Base-by-base conservation (phyloP, 2,113 vertebrate genomes). In the Nerophis ophidion region DNA sequence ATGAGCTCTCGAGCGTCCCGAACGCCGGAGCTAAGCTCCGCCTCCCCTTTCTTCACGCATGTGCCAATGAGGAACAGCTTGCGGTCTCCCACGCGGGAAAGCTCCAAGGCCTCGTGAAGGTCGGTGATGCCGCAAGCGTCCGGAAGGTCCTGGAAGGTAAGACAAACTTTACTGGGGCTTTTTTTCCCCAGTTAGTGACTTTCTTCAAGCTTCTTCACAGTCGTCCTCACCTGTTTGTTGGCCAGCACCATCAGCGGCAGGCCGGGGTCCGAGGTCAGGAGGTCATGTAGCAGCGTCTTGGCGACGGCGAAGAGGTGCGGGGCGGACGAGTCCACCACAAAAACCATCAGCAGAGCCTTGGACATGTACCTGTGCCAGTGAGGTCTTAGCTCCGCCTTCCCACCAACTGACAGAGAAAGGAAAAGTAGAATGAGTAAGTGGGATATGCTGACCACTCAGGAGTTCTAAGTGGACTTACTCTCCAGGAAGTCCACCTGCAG, bases 211-310 rank as follows among this genome's bases (percentile, higher is more conserved):
- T 12, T 52, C 5, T 35, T 40, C 10, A 40, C 38, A 8, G 38
- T 40, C 10, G 10, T 0, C 4, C 80, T 89, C 91, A 98, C 97
- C 95, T 98, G 96, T 75, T 98, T 99, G 89, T 98, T 94, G 86
- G 92, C 95, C 70, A 99, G 91, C 17, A 98, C 84, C 74, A 98
- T 91, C 38, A 98, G 68, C 0, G 96, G 94, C 70, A 99, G 88
- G 42, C 45, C 47, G 33, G 93, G 89, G 66, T 91, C 76, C 14
- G 62, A 70, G 42, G 79, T 75, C 53, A 95, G 83, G 72, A 98
- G 73, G 9, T 90, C 88, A 48, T 96, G 94, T 61, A 99, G 86
- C 56, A 89, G 89, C 67, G 76, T 86, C 84, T 90, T 96, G 0
- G 92, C 95, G 62, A 93, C 64, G 7, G 95, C 86, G 71, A 98